phyloP scores from a whole-genome alignment of 2,888 invertebrate species.

The Latrodectus elegans region DNA sequence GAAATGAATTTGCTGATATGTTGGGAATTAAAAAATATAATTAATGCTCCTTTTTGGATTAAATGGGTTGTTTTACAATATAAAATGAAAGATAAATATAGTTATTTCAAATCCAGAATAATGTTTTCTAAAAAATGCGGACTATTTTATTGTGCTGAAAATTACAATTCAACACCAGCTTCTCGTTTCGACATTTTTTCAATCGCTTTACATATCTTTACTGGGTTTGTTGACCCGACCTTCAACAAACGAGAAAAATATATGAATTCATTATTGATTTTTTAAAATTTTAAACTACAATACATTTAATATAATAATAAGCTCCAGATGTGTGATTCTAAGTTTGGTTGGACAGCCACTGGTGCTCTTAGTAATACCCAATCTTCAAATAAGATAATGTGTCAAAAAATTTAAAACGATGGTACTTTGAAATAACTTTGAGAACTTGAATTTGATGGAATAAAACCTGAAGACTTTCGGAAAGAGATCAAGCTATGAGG shows the following conservation, averaged over 20 bases:
- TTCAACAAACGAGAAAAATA: background rate
- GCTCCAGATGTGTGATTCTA: background rate
- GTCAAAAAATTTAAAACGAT: background rate
- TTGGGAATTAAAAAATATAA: background rate
- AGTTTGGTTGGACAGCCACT: background rate
- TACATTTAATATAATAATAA: background rate
- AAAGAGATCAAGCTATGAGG: background rate
- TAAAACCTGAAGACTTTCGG: slow-evolving; percentile 2
- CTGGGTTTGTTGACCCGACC: background rate
- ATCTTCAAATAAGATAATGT: background rate
- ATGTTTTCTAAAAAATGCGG: background rate
- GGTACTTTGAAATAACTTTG: background rate
- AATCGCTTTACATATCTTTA: background rate
- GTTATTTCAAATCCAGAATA: background rate
- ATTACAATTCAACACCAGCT: background rate
- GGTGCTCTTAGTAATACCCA: background rate
- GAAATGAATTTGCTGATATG: background rate
- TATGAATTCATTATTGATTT: background rate
- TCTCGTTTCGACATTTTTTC: background rate
- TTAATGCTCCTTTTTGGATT: background rate
- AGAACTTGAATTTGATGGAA: background rate
- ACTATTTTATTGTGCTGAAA: background rate
- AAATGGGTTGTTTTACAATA: background rate
- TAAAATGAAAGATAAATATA: background rate
- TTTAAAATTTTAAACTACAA: background rate